phyloP scores from a whole-genome alignment of 64 coral and sea anemone genomes.

The Acropora yongei region DNA sequence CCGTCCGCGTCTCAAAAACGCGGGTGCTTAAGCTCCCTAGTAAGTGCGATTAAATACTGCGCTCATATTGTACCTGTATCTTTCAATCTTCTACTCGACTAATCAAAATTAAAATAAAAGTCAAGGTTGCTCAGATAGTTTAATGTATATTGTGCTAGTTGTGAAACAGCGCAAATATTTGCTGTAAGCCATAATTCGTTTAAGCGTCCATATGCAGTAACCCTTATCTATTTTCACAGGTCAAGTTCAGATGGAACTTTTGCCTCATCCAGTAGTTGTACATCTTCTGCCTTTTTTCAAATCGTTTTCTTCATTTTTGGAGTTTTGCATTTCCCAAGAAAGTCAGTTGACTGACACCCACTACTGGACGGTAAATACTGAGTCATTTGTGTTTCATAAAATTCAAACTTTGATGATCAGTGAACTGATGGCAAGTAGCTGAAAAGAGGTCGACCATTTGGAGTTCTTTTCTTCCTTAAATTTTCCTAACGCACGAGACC shows the following conservation, averaged over 20 bases:
- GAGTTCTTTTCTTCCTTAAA: too few species aligned
- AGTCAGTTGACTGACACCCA: neutral
- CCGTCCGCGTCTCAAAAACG: too few species aligned
- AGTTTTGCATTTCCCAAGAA: neutral
- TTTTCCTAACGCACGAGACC: too few species aligned
- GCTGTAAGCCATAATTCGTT: neutral
- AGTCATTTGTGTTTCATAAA: neutral
- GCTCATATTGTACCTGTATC: too few species aligned
- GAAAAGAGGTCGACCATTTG: too few species aligned
- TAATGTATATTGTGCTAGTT: neutral
- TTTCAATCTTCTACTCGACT: too few species aligned
- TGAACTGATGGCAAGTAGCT: too few species aligned
- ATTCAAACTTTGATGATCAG: too few species aligned
- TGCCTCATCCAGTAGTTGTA: constrained; percentile 52
- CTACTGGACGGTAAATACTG: constrained; percentile 27
- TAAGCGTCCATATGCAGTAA: neutral
- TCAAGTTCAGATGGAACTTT: constrained; percentile 25
- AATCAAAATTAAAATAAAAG: too few species aligned
- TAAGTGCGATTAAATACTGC: too few species aligned
- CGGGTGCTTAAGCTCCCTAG: too few species aligned
- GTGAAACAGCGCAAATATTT: neutral
- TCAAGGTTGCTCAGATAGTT: neutral
- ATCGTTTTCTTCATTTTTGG: constrained; percentile 1
- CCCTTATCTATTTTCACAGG: constrained; percentile 8
- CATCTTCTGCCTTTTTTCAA: constrained; percentile 66